phyloP scores from a whole-genome alignment of 2,113 vertebrate species.

The Corapipo altera region DNA sequence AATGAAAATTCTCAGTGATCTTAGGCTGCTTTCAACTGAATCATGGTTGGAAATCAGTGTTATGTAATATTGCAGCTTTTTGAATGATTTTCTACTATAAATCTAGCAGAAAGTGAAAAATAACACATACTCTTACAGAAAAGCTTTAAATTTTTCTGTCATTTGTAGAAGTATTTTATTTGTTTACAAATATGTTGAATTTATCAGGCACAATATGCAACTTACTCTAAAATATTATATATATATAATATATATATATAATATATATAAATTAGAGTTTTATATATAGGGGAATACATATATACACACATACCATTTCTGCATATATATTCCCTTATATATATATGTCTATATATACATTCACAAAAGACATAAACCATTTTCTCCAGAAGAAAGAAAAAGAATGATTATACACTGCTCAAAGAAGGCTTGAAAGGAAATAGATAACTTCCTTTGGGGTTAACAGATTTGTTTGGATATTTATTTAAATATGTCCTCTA shows the following conservation, averaged over 20 bases:
- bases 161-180: constrained; percentile 22
- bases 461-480: not conserved
- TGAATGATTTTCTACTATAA: constrained; percentile 27
- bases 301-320: not conserved
- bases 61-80: not conserved
- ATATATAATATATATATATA: constrained; percentile 62
- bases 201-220: constrained; percentile 36
- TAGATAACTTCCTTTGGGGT: not conserved
- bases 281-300: constrained; percentile 46
- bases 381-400: constrained; percentile 20
- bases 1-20: not conserved
- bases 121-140: constrained; percentile 24
- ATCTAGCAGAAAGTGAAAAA: not conserved
- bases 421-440: constrained; percentile 43
- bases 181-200: constrained; percentile 43
- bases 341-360: constrained; percentile 41
- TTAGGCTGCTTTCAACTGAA: not conserved
- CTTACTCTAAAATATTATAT: constrained; percentile 35
- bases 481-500: not conserved
- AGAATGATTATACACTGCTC: constrained; percentile 27
- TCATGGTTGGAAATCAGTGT: not conserved
- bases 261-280: constrained; percentile 54
- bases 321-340: constrained; percentile 31
- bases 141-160: not conserved
- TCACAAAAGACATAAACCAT: constrained; percentile 14